These are phyloP conservation scores for Drosophila mimetica DNA, from an alignment of 2,888 invertebrate genomes.

Conservation along the genomic window DNA sequence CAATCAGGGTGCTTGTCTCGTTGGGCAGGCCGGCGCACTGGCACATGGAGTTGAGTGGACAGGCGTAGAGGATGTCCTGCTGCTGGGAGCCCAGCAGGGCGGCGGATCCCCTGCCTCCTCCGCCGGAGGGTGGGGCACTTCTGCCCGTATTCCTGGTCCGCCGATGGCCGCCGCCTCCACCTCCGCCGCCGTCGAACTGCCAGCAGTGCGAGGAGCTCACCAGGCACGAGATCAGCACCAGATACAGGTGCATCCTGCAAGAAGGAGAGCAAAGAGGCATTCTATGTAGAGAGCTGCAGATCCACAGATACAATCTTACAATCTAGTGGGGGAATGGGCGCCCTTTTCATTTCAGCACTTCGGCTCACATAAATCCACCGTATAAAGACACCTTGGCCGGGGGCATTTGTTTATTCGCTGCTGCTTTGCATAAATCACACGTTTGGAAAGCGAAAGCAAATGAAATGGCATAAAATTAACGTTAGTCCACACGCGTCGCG, in stretches of 20 bases:
- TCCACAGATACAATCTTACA: conserved; percentile 25
- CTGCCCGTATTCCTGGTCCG: conserved; percentile 57
- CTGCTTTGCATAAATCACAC: conserved; percentile 78
- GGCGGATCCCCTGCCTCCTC: conserved; percentile 73
- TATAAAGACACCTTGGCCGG: conserved; percentile 60
- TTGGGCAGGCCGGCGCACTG: conserved; percentile 84
- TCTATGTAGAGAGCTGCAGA: background rate
- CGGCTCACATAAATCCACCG: conserved; percentile 28
- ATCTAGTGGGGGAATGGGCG: conserved; percentile 19
- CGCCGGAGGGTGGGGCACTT: conserved; percentile 50
- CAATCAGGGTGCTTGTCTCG: conserved; percentile 84
- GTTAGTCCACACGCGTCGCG: conserved; percentile 51
- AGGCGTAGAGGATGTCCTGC: conserved; percentile 84
- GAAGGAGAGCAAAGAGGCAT: background rate
- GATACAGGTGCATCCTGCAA: conserved; percentile 71
- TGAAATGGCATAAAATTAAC: conserved; percentile 78
- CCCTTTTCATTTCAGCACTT: conserved; percentile 16
- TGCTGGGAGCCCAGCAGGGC: conserved; percentile 82
- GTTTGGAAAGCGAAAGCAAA: conserved; percentile 58
- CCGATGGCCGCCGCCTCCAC: conserved; percentile 57
- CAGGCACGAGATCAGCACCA: conserved; percentile 83
- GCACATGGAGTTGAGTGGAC: conserved; percentile 84
- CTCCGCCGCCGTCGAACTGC: conserved; percentile 83
- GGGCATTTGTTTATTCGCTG: conserved; percentile 72
- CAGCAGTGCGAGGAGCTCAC: conserved; percentile 82